Percentiles rank a stretch among this genome's conserved stretches.
These are phyloP conservation scores for Pipra filicauda DNA, from an alignment of 2,113 vertebrate genomes.

Conservation along the genomic window DNA sequence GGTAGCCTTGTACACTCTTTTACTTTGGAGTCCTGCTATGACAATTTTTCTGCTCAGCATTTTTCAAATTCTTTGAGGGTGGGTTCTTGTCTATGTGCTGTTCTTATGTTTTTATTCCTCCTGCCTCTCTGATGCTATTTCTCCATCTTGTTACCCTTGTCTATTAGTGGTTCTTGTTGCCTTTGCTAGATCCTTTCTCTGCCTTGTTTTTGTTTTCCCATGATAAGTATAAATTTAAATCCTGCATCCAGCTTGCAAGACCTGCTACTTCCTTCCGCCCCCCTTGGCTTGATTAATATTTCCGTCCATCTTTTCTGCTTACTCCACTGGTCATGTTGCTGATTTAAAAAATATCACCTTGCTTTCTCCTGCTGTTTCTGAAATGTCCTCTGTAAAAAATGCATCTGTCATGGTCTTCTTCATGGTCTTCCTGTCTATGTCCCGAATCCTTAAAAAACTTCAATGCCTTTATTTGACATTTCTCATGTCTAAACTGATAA, in stretches of 20 bases:
- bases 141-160: neutral
- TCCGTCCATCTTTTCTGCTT: neutral
- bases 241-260: neutral
- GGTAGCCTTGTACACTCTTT: neutral
- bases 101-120: neutral
- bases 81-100: neutral
- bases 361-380: neutral
- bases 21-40: neutral
- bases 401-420: neutral
- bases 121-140: neutral
- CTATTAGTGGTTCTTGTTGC: neutral
- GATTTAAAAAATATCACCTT: neutral
- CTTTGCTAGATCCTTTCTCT: neutral
- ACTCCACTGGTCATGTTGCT: neutral
- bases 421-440: neutral
- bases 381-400: neutral
- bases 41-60: neutral
- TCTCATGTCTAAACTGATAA: neutral
- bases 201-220: neutral
- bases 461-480: neutral
- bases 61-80: neutral
- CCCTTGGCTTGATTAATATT: neutral
- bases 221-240: neutral
- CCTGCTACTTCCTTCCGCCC: neutral
- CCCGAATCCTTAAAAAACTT: neutral